Evolutionary conservation across 64 coral and sea anemone species (phyloP), one percentile per base, ranked within the genome.

Genomic region (Astreopora myriophthalma): DNA sequence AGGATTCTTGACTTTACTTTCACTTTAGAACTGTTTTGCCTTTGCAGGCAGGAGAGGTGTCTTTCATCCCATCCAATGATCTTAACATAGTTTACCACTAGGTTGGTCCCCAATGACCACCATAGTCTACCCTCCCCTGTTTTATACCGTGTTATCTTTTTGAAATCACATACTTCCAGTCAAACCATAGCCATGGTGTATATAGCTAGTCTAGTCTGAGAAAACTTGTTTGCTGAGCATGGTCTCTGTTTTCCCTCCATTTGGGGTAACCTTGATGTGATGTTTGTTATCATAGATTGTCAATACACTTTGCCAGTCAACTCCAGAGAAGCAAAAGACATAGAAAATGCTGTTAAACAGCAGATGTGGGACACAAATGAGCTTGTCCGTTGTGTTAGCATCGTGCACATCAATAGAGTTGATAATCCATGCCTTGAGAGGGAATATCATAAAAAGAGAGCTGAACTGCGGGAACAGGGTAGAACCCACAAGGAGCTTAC

Each of bases 311-410:
- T 95, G 66, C 71, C 94, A 29, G 64, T 84, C 28, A 44, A 88
- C 65, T 95, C 94, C 38, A 79, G 94, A 31, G 94, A 95, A 44
- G 94, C 89, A 20, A 95, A 88, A 73, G 94, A 95, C 19, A 73
- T 95, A 26, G 67, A 62, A 38, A 39, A 83, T 39, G 65, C 22
- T 8, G 37, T 92, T 9, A 86, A 52, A 19, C 84, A 81, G 16
- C 80, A 52, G 17, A 83, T 77, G 48, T 92, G 89, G 94, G 70
- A 85, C 10, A 34, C 63, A 62, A 84, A 78, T 27, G 75, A 95
- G 30, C 58, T 95, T 25, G 94, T 86, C 31, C 81, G 30, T 16
- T 22, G 8, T 27, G 80, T 92, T 22, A 72, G 29, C 31, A 92
- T 92, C 65, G 31, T 67, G 10, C 49, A 75, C 24, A 91, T 92